Evolutionary conservation across 2,797 vertebrate genomes (phyloP), one percentile per base, ranked within the genome.

Genomic region (Prunella strophiata): DNA sequence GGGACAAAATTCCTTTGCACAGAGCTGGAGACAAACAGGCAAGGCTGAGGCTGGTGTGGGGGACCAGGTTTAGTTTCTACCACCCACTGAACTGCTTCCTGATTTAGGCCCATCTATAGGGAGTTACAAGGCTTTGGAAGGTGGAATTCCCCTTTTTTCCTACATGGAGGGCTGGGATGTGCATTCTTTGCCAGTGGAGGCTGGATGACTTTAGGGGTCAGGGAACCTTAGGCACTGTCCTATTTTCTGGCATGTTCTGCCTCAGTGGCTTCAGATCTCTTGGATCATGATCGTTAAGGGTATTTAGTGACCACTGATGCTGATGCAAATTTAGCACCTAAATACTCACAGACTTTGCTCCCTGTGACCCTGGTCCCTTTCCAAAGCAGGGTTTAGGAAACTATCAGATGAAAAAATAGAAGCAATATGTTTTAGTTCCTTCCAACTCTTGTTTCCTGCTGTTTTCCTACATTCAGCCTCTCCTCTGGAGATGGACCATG

Each of bases 11-110:
- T 62, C 61, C 71, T 61, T n/a, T 51, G 32, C 26, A 9, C n/a
- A 5, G 21, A 62, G 9, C 45, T 43, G 32, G 42, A 80, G 52
- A 47, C 36, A 38, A 75, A 38, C 13, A 14, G 54, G n/a, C n/a
- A 47, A 38, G 59, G 43, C 51, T 1, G 3, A 3, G 63, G 29
- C 40, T 72, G 50, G 23, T 29, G 48, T 4, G 1, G 0, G 3
- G 23, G 8, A 32, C 27, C 45, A 32, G 43, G 12, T 43, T 10
- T 83, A 45, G 8, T 17, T 52, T 63, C 36, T 3, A 6, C 34
- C 17, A 5, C 51, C 22, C 27, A 51, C 29, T 23, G 84, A 68
- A 50, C 51, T 78, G 63, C 58, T 94, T 58, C 48, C 71, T 27
- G 19, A 18, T 59, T 38, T 45, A 25, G 66, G 43, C 42, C 20